Evolutionary conservation across 2,113 vertebrate species (phyloP).

Genomic region (Ailurus styani): DNA sequence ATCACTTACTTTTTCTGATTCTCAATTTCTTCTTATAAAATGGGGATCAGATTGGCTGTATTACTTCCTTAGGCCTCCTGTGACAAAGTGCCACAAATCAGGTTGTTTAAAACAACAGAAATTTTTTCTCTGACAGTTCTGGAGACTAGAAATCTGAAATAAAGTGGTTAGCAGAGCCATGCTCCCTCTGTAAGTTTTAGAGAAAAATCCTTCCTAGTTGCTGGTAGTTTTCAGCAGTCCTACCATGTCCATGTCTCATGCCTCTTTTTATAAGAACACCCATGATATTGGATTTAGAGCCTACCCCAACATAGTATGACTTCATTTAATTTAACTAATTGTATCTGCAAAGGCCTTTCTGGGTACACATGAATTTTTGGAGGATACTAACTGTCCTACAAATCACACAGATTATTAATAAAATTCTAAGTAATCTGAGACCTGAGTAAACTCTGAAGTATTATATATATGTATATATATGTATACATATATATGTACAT

Average conservation of each 20-base stretch:
- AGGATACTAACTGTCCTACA: background rate
- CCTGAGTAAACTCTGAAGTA: background rate
- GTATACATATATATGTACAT: too few relatives aligned
- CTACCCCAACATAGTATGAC: background rate
- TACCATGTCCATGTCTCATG: background rate
- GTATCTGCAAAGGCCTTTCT: background rate
- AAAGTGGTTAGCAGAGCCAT: background rate
- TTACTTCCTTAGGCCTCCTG: background rate
- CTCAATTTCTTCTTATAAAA: background rate
- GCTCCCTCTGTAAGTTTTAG: background rate
- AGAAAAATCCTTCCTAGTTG: background rate
- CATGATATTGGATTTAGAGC: background rate
- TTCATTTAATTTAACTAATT: background rate
- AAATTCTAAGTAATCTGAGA: background rate
- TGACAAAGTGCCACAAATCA: background rate
- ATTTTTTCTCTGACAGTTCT: background rate
- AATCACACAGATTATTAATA: background rate
- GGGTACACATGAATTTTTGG: background rate
- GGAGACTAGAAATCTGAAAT: background rate
- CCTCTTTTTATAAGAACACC: background rate
- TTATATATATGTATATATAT: too few relatives aligned
- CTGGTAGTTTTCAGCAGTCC: background rate
- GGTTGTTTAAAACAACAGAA: background rate
- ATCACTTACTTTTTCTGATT: background rate
- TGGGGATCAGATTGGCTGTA: background rate